phyloP scores from a whole-genome alignment of 2,113 vertebrate genomes.

The Cercocebus atys region DNA sequence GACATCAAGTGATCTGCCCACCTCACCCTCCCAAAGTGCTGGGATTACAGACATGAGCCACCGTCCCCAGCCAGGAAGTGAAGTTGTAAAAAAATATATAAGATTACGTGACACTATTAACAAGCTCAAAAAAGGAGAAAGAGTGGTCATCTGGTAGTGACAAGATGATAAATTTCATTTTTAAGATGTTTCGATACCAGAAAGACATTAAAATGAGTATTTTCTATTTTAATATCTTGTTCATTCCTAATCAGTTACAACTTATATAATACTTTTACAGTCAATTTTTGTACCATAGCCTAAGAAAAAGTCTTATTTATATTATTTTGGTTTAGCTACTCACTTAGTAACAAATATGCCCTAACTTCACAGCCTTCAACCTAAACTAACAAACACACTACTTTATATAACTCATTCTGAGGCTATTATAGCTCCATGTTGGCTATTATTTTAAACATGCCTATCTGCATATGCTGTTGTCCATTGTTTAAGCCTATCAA shows the following conservation, averaged over 20 bases:
- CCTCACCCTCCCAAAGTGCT: too few species aligned
- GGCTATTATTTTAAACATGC: constrained; percentile 14
- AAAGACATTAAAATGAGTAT: background rate
- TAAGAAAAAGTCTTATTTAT: background rate
- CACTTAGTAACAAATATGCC: background rate
- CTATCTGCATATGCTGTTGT: background rate
- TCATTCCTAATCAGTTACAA: background rate
- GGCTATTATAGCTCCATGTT: background rate
- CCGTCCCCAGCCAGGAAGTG: background rate
- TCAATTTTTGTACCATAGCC: background rate
- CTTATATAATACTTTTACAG: background rate
- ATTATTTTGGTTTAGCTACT: background rate
- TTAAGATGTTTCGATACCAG: background rate
- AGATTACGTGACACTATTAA: background rate
- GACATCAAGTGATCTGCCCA: too few species aligned
- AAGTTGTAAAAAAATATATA: background rate
- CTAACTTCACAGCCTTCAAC: background rate
- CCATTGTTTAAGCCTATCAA: constrained; percentile 5
- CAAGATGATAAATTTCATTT: background rate
- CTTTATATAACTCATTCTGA: constrained; percentile 13
- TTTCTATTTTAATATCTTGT: background rate
- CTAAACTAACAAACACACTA: background rate
- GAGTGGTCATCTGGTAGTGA: background rate
- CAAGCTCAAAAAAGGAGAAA: background rate
- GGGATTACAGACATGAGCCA: too few species aligned